Percentiles rank a stretch among this genome's conserved stretches.
phyloP scores from a whole-genome alignment of 2,113 vertebrate genomes.

The Aegithalos caudatus region DNA sequence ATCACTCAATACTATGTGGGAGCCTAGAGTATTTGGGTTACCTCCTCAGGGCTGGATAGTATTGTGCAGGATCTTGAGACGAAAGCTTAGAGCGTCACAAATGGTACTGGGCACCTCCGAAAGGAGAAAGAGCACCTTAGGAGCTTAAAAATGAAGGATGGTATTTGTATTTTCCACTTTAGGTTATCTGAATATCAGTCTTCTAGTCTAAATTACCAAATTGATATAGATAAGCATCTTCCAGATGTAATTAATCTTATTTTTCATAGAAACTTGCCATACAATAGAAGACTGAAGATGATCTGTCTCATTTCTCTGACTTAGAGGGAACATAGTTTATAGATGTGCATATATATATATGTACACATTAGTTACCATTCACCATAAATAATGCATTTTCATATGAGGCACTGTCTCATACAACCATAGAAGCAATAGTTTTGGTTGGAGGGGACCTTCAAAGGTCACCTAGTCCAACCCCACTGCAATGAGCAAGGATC shows the following conservation, averaged over 20 bases:
- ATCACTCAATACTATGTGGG: background rate
- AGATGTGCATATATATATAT: no score
- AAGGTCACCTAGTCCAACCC: background rate
- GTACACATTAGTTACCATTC: background rate
- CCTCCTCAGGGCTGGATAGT: background rate
- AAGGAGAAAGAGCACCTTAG: background rate
- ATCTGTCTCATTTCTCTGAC: background rate
- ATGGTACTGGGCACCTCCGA: no score
- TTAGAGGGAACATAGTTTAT: background rate
- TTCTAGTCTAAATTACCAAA: background rate
- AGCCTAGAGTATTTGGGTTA: background rate
- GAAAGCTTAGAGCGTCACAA: background rate
- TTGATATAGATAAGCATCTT: background rate
- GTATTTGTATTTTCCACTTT: background rate
- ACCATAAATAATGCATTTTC: background rate
- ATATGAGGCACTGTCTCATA: background rate
- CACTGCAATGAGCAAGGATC: background rate
- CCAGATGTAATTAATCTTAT: background rate
- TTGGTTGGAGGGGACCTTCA: background rate
- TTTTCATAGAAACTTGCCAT: background rate
- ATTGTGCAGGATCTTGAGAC: background rate
- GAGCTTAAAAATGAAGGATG: background rate
- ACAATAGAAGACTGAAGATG: background rate
- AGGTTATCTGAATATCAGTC: background rate
- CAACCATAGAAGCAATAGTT: background rate